phyloP scores from a whole-genome alignment of 2,113 vertebrate genomes.

The Macroglossus sobrinus region DNA sequence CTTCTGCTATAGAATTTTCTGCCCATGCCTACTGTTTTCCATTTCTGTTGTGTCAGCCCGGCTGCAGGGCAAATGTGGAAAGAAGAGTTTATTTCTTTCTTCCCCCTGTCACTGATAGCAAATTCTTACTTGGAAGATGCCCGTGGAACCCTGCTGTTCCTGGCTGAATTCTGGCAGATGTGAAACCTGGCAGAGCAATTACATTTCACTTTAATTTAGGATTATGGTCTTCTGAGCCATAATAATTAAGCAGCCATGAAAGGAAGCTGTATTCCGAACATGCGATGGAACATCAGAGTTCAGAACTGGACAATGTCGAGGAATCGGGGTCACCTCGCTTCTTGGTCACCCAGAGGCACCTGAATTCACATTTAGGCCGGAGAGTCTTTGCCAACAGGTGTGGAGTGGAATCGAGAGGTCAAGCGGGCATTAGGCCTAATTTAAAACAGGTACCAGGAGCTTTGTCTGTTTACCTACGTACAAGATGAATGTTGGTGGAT shows the following conservation, averaged over 20 bases:
- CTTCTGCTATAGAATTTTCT: constrained; percentile 52
- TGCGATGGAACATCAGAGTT: not conserved
- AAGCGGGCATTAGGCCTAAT: not conserved
- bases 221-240: constrained; percentile 53
- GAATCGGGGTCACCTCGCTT: not conserved
- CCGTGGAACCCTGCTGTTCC: constrained; percentile 34
- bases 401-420: not conserved
- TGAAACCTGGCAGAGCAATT: constrained; percentile 42
- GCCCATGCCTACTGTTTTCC: constrained; percentile 37
- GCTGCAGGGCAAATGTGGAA: not conserved
- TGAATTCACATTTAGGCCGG: not conserved
- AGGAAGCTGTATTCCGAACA: constrained; percentile 15
- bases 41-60: constrained; percentile 34
- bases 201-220: constrained; percentile 66
- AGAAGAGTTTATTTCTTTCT: not conserved
- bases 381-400: not conserved
- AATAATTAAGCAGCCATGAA: constrained; percentile 68
- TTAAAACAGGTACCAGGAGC: not conserved
- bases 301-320: not conserved
- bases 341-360: not conserved
- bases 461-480: not conserved
- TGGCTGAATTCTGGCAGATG: constrained; percentile 42
- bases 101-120: constrained; percentile 36
- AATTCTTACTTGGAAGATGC: constrained; percentile 42
- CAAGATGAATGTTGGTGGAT: not conserved